These are phyloP conservation scores for Aphodius granarius DNA, from an alignment of 2,888 invertebrate species.

Conservation along the genomic window DNA sequence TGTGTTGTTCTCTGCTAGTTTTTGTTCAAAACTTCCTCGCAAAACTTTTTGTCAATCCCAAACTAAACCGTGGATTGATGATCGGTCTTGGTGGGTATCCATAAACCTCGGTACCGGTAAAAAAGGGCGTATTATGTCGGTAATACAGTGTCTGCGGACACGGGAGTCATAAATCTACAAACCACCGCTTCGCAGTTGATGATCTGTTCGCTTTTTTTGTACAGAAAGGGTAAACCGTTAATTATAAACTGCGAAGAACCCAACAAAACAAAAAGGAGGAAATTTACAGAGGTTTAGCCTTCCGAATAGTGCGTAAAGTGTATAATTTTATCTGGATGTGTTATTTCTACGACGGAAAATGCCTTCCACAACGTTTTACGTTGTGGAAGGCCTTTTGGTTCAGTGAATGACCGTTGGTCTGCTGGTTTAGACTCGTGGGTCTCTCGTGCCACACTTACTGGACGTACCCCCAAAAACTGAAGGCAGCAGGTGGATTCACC, in stretches of 20 bases:
- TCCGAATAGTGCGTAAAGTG: slow-evolving; percentile 26
- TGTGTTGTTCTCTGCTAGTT: too few species aligned
- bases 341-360: too few species aligned
- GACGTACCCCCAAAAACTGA: slow-evolving; percentile 4
- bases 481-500: slow-evolving; percentile 39
- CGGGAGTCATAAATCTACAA: slow-evolving; percentile 18
- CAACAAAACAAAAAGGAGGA: background rate
- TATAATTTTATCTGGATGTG: slow-evolving; percentile 25
- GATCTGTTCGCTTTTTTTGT: slow-evolving; percentile 22
- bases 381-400: background rate
- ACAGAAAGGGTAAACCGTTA: slow-evolving; percentile 22
- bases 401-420: slow-evolving; percentile 29
- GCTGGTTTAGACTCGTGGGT: slow-evolving; percentile 35
- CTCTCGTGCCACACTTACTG: slow-evolving; percentile 36
- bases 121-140: background rate
- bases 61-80: background rate
- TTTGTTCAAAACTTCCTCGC: background rate
- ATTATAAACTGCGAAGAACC: slow-evolving; percentile 10
- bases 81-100: too few species aligned
- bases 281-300: background rate
- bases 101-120: background rate
- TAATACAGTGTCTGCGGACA: background rate
- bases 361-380: background rate
- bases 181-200: background rate
- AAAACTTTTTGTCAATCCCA: background rate